These are phyloP conservation scores for Microctonus aethiopoides DNA, from an alignment of 2,888 invertebrate species.

Conservation along the genomic window DNA sequence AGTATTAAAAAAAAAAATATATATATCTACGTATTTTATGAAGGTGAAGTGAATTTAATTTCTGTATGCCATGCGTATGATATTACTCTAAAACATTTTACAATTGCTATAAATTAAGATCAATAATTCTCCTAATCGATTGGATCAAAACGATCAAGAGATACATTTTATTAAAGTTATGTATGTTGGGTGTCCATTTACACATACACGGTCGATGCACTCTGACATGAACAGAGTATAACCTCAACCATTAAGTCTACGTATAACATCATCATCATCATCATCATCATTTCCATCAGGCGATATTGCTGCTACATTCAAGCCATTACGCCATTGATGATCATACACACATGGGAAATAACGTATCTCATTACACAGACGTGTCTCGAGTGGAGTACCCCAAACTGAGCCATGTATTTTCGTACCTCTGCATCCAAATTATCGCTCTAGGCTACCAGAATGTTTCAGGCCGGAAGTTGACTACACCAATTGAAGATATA, in stretches of 20 bases:
- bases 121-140: slow-evolving; percentile 4
- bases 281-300: not conserved
- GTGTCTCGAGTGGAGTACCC: slow-evolving; percentile 6
- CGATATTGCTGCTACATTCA: not conserved
- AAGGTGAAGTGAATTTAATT: not conserved
- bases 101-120: not conserved
- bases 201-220: slow-evolving; percentile 26
- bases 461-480: slow-evolving; percentile 8
- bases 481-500: slow-evolving; percentile 5
- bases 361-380: not conserved
- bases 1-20: too few species aligned
- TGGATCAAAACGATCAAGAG: not conserved
- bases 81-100: not conserved
- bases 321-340: not conserved
- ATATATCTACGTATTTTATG: not conserved
- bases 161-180: slow-evolving; percentile 4
- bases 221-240: slow-evolving; percentile 15
- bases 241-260: not conserved
- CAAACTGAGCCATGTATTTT: slow-evolving; percentile 5
- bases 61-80: not conserved
- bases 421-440: not conserved
- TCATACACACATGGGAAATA: not conserved
- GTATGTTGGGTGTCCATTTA: not conserved
- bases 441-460: slow-evolving; percentile 10
- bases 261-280: not conserved